Percentiles rank a stretch among this genome's conserved stretches.
phyloP scores from a whole-genome alignment of 2,797 vertebrate genomes.

The Podargus strigoides region DNA sequence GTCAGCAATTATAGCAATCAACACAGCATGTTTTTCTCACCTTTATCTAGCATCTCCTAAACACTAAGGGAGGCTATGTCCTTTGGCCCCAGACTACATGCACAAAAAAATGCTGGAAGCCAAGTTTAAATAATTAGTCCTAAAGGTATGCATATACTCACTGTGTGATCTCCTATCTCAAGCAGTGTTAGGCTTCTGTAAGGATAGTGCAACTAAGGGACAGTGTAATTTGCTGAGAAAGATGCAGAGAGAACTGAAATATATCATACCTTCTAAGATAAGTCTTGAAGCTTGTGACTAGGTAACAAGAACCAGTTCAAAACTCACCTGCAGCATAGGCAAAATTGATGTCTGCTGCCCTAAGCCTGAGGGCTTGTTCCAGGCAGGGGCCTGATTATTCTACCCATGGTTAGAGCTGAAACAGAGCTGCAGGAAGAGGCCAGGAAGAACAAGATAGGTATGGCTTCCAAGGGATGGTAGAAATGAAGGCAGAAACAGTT shows the following conservation, averaged over 20 bases:
- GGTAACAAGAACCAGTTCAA: background rate
- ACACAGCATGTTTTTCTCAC: background rate
- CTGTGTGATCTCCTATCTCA: background rate
- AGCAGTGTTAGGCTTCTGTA: background rate
- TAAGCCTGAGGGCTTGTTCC: background rate
- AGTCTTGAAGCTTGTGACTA: background rate
- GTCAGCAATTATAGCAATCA: slow-evolving; percentile 43
- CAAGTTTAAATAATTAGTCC: background rate
- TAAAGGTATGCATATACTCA: background rate
- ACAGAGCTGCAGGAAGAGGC: background rate
- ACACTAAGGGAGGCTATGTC: background rate
- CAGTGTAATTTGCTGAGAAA: background rate
- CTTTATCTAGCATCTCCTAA: slow-evolving; percentile 46
- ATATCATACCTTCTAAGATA: background rate
- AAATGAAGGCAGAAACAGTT: background rate
- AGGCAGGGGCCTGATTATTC: background rate
- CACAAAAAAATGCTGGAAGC: background rate
- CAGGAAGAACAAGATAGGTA: background rate
- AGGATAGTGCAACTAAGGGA: background rate
- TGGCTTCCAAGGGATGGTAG: background rate
- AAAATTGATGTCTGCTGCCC: background rate
- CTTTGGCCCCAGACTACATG: background rate
- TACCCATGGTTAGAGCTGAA: background rate
- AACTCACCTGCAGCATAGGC: background rate
- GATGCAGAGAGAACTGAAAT: background rate